Base-by-base conservation (phyloP, 2,888 invertebrate species). In the Drosophila colorata region DNA sequence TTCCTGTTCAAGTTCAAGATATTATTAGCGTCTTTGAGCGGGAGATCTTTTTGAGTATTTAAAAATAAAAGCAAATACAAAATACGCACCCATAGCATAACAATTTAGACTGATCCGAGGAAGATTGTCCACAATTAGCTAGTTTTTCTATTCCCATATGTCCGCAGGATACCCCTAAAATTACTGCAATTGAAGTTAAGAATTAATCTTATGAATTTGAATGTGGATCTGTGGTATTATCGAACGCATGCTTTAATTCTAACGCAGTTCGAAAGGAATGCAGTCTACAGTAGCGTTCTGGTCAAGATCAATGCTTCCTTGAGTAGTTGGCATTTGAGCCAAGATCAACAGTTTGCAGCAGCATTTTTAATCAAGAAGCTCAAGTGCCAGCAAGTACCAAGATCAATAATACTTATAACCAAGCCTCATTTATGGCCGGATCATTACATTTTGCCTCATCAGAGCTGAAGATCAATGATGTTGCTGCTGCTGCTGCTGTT, bases 361-460 rank as follows among this genome's bases (percentile, higher is more conserved):
- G 40, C 47, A 48, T 46, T 77, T 53, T 71, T 77, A 73, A 73
- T 73, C 78, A 73, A 73, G 47, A 48, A 20, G 40, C 47, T 35
- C 48, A 69, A 71, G 61, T 70, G 48, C 60, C 38, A 43, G 58
- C 55, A 67, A 67, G 44, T 66, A 44, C 53, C 47, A 44, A 67
- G 74, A 78, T 74, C 74, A 74, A 78, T 78, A 78, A 67, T 63
- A 78, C 61, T 41, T 74, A 58, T 60, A 41, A 25, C 38, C 51
- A 43, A 14, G 58, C 43, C 60, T 68, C 78, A 74, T 74, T 74
- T 78, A 78, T 74, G 74, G 69, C 58, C 41, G 53, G 59, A 78
- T 74, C 74, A 78, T 78, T 67, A 73, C 53, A 56, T 40, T 46
- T 18, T 60, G 61, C 78, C 68, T 78, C 78, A 78, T 73, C 73